Evolutionary conservation across 2,888 invertebrate species (phyloP), one percentile per base, ranked within the genome.

Genomic region (Leistus spinibarbis): DNA sequence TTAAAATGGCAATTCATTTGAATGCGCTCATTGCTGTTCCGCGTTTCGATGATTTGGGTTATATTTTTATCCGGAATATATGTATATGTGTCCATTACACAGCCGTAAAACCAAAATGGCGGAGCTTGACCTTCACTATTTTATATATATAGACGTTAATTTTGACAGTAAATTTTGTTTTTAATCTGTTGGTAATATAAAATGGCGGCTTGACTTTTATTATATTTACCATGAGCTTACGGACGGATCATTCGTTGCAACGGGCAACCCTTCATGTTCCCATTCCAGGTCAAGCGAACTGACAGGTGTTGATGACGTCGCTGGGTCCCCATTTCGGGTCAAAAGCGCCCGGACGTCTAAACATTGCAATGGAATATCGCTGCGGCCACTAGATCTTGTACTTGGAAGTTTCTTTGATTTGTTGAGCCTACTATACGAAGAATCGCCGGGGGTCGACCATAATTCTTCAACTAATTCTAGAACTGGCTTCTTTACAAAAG

Each of bases 271-370:
- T 85, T 92, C 92, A 80, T 91, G 90, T 83, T 92, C 92, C 92
- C 92, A 92, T 83, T 92, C 92, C 73, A 92, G 85, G 81, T 92
- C 92, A 74, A 92, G 83, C 3, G 91, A 91, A 80, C 91, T 91
- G n/a, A 88, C 89, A 27, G 91, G 89, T 24, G 91, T 91, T 54
- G 89, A 89, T 57, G 87, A 82, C 22, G 82, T 81, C 13, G 85
- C 86, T 40, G 79, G 60, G 22, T 16, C 74, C n/a, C 64, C 72
- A 63, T 63, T 70, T 73, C 83, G 80, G 68, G 82, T 81, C 76
- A 86, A 77, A 7, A 88, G 84, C 77, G 86, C 88, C 80, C 86
- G 84, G 56, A 89, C 90, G 82, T 91, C 90, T 68, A 91, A 84
- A 80, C 88, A 88, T 84, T 90, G 90, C 56, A 91, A 82, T 67